Percentiles rank a stretch among this genome's conserved stretches.
These are phyloP conservation scores for Palloptera scutellata DNA, from an alignment of 2,888 invertebrate species.

Conservation along the genomic window DNA sequence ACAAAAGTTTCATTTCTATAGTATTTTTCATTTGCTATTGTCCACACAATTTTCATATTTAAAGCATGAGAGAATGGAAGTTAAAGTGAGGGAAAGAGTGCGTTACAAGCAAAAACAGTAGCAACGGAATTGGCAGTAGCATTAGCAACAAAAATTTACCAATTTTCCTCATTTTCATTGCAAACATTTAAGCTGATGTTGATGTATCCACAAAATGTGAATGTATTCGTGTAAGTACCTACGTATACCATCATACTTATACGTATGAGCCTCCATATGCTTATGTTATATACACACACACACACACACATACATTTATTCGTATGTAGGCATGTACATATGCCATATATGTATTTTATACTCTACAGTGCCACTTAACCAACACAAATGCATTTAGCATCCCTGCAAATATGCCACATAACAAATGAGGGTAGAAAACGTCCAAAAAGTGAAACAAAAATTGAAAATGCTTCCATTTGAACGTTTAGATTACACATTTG, in stretches of 20 bases:
- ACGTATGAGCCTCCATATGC: not conserved
- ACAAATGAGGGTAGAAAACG: slow-evolving; percentile 16
- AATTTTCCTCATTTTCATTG: too few relatives aligned
- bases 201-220: too few relatives aligned
- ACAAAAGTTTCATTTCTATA: too few relatives aligned
- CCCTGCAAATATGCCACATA: slow-evolving; percentile 4
- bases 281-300: not conserved
- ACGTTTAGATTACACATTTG: not conserved
- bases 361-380: not conserved
- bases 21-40: too few relatives aligned
- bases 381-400: slow-evolving; percentile 9
- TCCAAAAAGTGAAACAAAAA: slow-evolving; percentile 16
- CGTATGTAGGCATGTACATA: not conserved
- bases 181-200: too few relatives aligned
- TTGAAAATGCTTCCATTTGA: slow-evolving; percentile 15
- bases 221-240: too few relatives aligned
- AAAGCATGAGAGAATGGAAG: too few relatives aligned
- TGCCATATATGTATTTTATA: slow-evolving; percentile 3
- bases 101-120: too few relatives aligned
- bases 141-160: too few relatives aligned
- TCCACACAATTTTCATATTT: too few relatives aligned
- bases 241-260: not conserved
- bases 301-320: not conserved
- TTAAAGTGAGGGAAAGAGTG: too few relatives aligned
- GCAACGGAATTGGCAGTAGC: too few relatives aligned